A percentile compares a stretch with the other conserved stretches of the same genome.
These are phyloP conservation scores for Leucoraja erinaceus DNA, from an alignment of 2,113 vertebrate species.

Conservation along the genomic window DNA sequence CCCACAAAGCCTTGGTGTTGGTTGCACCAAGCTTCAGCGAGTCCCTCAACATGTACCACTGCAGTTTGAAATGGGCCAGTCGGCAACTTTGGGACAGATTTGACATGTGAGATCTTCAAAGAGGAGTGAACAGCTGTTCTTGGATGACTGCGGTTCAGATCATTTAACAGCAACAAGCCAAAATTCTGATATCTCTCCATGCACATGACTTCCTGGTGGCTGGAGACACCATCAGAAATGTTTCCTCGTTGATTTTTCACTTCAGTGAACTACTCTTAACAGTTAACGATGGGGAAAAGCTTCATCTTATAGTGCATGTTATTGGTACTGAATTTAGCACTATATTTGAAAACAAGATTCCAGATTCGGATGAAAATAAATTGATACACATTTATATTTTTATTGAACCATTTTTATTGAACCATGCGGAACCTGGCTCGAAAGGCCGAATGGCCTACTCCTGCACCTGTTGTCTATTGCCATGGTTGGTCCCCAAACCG, in stretches of 20 bases:
- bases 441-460: no score
- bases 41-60: no score
- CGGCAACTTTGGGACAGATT: no score
- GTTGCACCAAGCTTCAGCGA: no score
- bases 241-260: not conserved
- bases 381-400: no score
- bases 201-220: conserved; percentile 14
- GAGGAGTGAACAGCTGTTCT: not conserved
- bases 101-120: not conserved
- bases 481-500: no score
- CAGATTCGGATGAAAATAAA: not conserved
- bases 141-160: not conserved
- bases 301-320: not conserved
- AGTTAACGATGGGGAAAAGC: not conserved
- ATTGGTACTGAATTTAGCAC: not conserved
- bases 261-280: not conserved
- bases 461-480: no score
- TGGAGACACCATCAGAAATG: not conserved
- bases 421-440: no score
- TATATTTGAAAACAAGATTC: not conserved
- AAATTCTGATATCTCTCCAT: not conserved
- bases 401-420: no score
- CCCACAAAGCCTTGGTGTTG: no score
- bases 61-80: no score
- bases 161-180: not conserved